Percentiles rank a stretch among this genome's conserved stretches.
Evolutionary conservation across 2,888 invertebrate species (phyloP).

Genomic region (Pristionchus mayeri): DNA sequence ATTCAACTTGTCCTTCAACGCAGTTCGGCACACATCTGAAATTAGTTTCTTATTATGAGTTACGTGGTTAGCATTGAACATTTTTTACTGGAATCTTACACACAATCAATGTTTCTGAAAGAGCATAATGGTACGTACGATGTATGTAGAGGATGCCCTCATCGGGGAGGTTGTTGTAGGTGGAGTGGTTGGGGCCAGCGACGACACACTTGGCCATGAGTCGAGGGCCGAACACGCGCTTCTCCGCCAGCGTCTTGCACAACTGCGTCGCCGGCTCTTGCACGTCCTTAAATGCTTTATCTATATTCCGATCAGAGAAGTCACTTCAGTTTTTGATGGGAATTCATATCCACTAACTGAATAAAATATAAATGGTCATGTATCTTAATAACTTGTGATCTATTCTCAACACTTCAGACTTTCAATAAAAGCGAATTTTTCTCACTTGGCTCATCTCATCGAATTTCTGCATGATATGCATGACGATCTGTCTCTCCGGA

Average conservation of each 20-base stretch:
- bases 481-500: conserved; percentile 73
- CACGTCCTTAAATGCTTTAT: conserved; percentile 53
- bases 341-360: no score
- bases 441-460: conserved; percentile 62
- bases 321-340: no score
- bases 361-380: no score
- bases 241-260: conserved; percentile 76
- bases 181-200: conserved; percentile 76
- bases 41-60: no score
- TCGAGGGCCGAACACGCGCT: conserved; percentile 75
- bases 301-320: no score
- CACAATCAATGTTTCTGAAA: no score
- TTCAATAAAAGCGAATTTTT: no score
- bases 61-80: no score
- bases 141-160: conserved; percentile 75
- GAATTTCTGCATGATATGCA: conserved; percentile 72
- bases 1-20: conserved; percentile 65
- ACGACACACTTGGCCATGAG: conserved; percentile 76
- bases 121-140: conserved; percentile 67
- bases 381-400: no score
- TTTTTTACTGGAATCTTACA: no score
- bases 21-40: conserved; percentile 74
- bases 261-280: conserved; percentile 74
- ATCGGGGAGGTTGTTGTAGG: conserved; percentile 74
- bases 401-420: no score